Base-by-base conservation (phyloP, 2,888 invertebrate species). In the Agriotes lineatus region DNA sequence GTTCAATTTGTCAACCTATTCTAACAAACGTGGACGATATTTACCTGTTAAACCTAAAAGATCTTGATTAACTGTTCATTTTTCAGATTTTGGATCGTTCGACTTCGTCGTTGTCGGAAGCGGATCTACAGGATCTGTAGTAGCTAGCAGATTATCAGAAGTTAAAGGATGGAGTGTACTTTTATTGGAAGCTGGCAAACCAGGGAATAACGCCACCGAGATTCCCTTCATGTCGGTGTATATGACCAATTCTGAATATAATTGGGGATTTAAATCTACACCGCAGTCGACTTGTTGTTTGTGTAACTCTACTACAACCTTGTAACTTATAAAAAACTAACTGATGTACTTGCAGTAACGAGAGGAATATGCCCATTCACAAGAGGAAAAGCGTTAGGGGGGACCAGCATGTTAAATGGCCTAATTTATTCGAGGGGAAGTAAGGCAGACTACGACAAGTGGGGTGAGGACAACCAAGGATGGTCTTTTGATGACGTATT, bases 371-470 rank as follows among this genome's bases (percentile, higher is more conserved):
- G 93, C 78, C 88, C 90, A 71, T 92, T 90, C 89, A 92, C 93
- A 0, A 85, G 90, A 71, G 79, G 76, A 19, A 74, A 75, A 62
- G 70, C 71, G 0, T 85, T 95, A 0, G 95, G 95, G 0, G 96
- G 96, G 0, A 92, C 92, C 2, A 93, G 93, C 18, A 92, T 93
- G 0, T 85, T 95, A 0, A 95, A 95, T 79, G 93, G 92, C 3
- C 94, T 95, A 93, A 87, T 95, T 0, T 96, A 96, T 81, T 90
- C 94, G 42, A 86, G 96, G 58, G 96, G 96, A 0, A 94, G 94
- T 82, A 88, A 88, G 56, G 86, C 90, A 0, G 95, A 96, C 82
- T 96, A 89, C 80, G 92, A 95, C 81, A 88, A 90, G 50, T 96
- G 96, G 96, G 84, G 85, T 20, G 78, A 86, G 25, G 91, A 89